A percentile compares a stretch with the other conserved stretches of the same genome.
Evolutionary conservation across 2,113 vertebrate species (phyloP).

Genomic region (Neolamprologus caudopunctatus): DNA sequence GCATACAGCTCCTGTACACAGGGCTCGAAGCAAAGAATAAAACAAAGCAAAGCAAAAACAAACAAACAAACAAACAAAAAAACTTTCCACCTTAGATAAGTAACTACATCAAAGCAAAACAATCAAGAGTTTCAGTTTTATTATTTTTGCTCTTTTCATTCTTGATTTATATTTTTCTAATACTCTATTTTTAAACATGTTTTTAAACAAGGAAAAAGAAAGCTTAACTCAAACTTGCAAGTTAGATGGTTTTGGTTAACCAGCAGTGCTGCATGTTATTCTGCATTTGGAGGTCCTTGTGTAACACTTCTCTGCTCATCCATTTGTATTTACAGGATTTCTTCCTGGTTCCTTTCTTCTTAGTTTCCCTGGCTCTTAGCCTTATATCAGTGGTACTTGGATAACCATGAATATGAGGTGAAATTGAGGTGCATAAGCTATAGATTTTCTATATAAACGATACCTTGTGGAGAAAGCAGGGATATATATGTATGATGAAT

Average conservation of each 20-base stretch:
- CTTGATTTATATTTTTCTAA: neutral
- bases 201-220: fast-evolving
- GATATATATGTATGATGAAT: neutral
- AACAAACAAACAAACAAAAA: no score
- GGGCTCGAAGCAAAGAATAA: no score
- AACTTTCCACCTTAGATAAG: no score
- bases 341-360: neutral
- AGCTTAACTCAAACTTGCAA: neutral
- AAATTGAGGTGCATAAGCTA: neutral
- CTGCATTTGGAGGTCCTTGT: neutral
- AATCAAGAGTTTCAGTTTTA: no score
- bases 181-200: fast-evolving
- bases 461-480: neutral
- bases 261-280: neutral
- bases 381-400: neutral
- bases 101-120: no score
- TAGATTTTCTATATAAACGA: neutral
- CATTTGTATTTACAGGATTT: fast-evolving
- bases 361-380: neutral
- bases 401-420: neutral
- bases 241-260: neutral
- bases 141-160: neutral
- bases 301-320: neutral
- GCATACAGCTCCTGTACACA: no score
- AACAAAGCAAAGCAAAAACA: no score